Conservation (phyloP, 2,888 invertebrate genomes). For the Drosophila nigricruria region DNA sequence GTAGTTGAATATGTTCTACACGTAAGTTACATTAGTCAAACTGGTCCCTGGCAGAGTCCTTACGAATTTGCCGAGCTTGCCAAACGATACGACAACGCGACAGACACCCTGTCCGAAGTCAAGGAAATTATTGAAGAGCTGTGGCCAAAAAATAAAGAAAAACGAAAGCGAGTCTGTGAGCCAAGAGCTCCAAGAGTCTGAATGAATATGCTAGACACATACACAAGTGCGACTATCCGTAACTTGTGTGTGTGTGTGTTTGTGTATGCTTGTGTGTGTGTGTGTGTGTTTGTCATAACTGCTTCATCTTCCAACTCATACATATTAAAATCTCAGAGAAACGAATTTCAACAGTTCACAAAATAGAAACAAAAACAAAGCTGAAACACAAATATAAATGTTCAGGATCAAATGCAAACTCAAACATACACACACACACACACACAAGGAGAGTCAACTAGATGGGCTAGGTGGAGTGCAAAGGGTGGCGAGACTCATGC, state of each 20-base stretch:
- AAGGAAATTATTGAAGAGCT: constrained; percentile 47
- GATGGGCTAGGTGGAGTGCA: neutral
- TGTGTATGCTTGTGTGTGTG: constrained; percentile 11
- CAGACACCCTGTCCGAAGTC: constrained; percentile 24
- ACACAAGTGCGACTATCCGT: constrained; percentile 41
- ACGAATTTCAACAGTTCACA: constrained; percentile 76
- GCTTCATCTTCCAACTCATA: constrained; percentile 75
- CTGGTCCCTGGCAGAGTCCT: constrained; percentile 33
- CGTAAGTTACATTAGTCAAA: constrained; percentile 77
- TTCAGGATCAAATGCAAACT: constrained; percentile 30
- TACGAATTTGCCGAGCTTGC: constrained; percentile 61
- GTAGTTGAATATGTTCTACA: constrained; percentile 56
- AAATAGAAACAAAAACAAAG: constrained; percentile 35
- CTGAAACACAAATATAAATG: constrained; percentile 39
- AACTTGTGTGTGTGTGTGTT: constrained; percentile 20
- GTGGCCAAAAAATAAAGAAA: constrained; percentile 26
- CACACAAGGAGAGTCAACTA: constrained; percentile 4
- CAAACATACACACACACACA: constrained; percentile 20
- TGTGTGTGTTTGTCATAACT: constrained; percentile 59
- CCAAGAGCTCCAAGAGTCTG: constrained; percentile 26
- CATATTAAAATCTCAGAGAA: constrained; percentile 78
- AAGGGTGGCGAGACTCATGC: constrained; percentile 54
- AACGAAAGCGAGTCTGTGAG: constrained; percentile 5
- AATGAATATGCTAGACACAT: constrained; percentile 74
- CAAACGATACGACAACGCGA: constrained; percentile 33